Percentiles rank a stretch among this genome's conserved stretches.
These are phyloP conservation scores for Dysdera silvatica DNA, from an alignment of 1,140 invertebrate species.

Conservation along the genomic window DNA sequence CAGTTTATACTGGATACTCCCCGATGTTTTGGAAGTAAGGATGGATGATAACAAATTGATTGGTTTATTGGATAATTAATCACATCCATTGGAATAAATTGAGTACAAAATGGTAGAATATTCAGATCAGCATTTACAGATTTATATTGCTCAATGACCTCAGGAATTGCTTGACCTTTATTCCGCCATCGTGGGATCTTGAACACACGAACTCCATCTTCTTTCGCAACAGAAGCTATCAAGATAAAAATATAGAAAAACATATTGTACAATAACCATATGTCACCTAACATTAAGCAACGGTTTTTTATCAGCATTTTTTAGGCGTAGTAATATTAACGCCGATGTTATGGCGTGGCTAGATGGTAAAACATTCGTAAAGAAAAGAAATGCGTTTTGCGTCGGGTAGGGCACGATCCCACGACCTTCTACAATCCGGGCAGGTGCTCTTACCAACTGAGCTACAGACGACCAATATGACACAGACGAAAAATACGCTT, in stretches of 20 bases:
- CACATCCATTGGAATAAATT: constrained; percentile 96
- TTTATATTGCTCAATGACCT: constrained; percentile 76
- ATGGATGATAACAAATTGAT: constrained; percentile 94
- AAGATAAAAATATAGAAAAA: constrained; percentile 26
- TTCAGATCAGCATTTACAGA: constrained; percentile 83
- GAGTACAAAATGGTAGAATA: constrained; percentile 89
- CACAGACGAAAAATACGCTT: no score
- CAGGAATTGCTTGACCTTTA: constrained; percentile 69
- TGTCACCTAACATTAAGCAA: no score
- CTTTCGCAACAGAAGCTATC: constrained; percentile 65
- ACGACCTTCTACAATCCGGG: no score
- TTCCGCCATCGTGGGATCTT: constrained; percentile 84
- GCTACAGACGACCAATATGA: no score
- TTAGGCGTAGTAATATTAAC: no score
- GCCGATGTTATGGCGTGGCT: no score
- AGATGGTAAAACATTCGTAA: no score
- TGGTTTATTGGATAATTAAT: constrained; percentile 73
- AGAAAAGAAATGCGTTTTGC: no score
- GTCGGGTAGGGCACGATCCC: no score
- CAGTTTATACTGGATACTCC: constrained; percentile 93
- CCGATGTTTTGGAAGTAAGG: constrained; percentile 78
- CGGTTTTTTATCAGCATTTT: no score
- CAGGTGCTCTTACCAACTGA: no score
- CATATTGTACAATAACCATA: no score
- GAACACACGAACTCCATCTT: constrained; percentile 74